phyloP scores from a whole-genome alignment of 2,797 vertebrate species.

The Allobates femoralis region DNA sequence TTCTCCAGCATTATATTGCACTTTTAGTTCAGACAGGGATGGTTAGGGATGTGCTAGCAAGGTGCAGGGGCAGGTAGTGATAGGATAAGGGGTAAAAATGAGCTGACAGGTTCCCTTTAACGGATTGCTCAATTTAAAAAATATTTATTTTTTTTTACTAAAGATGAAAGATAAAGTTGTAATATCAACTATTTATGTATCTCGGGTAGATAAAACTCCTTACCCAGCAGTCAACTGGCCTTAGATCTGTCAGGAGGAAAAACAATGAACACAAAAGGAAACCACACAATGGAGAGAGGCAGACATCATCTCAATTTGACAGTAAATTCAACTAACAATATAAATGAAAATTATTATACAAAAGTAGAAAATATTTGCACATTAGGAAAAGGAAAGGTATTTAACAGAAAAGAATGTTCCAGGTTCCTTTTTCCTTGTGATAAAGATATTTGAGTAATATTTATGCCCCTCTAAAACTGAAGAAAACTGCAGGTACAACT shows the following conservation, averaged over 20 bases:
- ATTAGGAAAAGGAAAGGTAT: background rate
- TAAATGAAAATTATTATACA: background rate
- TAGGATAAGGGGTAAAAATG: too few species aligned
- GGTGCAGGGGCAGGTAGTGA: too few species aligned
- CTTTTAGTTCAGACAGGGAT: too few species aligned
- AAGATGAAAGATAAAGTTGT: too few species aligned
- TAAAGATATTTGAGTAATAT: background rate
- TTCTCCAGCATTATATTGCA: too few species aligned
- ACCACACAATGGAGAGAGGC: slow-evolving; percentile 8
- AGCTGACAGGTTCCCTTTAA: too few species aligned
- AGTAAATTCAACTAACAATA: background rate
- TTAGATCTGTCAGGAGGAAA: slow-evolving; percentile 4
- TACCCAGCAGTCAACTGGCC: slow-evolving; percentile 35
- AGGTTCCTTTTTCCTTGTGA: background rate
- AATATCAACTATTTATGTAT: too few species aligned
- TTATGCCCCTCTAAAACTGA: background rate
- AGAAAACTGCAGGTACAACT: too few species aligned
- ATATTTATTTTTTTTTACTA: too few species aligned
- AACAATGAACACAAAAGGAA: slow-evolving; percentile 11
- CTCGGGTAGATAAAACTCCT: too few species aligned
- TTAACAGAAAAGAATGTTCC: background rate
- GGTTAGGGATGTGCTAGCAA: too few species aligned
- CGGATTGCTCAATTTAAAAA: too few species aligned
- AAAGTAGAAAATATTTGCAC: background rate
- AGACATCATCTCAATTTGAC: background rate